Evolutionary conservation across 2,797 vertebrate genomes (phyloP).

Genomic region (Sebastes paucispinis): DNA sequence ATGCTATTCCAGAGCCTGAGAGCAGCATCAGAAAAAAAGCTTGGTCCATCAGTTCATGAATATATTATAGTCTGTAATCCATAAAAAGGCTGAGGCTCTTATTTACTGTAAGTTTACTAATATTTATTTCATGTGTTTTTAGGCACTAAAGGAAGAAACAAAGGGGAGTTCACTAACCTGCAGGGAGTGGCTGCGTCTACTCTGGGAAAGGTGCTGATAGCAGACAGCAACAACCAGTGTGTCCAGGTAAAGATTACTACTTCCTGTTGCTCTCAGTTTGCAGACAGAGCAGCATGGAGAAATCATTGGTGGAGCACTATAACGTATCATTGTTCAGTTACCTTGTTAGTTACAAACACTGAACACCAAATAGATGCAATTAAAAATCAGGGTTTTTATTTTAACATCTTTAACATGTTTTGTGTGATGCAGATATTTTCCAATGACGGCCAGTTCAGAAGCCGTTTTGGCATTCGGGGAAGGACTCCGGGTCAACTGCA

Average conservation of each 20-base stretch:
- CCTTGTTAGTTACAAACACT: background rate
- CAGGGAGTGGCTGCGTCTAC: constrained; percentile 95
- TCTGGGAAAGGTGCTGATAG: constrained; percentile 93
- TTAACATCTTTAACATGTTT: background rate
- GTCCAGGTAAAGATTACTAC: constrained; percentile 87
- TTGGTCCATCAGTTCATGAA: background rate
- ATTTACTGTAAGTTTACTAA: background rate
- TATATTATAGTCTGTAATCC: background rate
- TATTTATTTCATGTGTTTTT: constrained; percentile 25
- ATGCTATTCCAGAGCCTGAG: too few relatives aligned
- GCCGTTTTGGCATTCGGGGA: constrained; percentile 94
- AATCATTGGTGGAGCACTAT: background rate
- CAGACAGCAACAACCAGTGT: constrained; percentile 99
- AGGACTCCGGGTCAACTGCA: constrained; percentile 95
- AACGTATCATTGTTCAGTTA: background rate
- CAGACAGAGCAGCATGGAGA: background rate
- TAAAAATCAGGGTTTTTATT: background rate
- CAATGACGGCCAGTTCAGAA: constrained; percentile 95
- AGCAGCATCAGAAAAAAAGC: too few relatives aligned
- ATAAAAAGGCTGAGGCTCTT: background rate
- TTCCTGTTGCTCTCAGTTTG: background rate
- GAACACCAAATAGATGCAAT: background rate
- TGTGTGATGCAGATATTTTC: constrained; percentile 88
- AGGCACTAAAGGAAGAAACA: constrained; percentile 99
- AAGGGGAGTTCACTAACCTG: constrained; percentile 98